These are phyloP conservation scores for Emydocephalus ijimae DNA, from an alignment of 2,113 vertebrate genomes.

Conservation along the genomic window DNA sequence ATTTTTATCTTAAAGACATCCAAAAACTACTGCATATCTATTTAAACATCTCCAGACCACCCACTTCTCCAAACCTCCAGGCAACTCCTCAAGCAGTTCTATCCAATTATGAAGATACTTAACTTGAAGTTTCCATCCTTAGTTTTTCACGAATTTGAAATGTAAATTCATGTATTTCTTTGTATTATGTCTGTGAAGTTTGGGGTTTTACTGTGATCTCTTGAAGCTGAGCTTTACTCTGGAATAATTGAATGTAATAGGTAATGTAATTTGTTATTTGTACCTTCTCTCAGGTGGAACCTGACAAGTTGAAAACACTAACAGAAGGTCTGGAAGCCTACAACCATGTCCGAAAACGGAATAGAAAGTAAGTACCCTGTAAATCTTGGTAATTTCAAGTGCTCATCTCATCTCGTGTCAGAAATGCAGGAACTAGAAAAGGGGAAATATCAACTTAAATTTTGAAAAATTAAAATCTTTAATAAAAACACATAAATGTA, in stretches of 20 bases:
- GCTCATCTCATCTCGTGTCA: background rate
- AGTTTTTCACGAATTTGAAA: fast-evolving
- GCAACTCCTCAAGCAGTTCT: background rate
- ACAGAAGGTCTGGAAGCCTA: conserved; percentile 95
- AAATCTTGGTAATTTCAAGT: background rate
- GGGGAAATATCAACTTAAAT: background rate
- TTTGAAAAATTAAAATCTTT: background rate
- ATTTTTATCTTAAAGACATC: background rate
- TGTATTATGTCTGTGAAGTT: fast-evolving
- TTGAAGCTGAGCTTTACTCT: fast-evolving
- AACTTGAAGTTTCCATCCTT: background rate
- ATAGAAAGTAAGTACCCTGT: conserved; percentile 86
- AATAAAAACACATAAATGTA: background rate
- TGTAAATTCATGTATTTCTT: background rate
- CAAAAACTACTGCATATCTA: background rate
- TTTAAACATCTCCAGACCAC: background rate
- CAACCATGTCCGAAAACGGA: conserved; percentile 86
- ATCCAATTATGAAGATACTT: background rate
- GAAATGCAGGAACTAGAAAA: background rate
- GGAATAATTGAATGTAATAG: conserved; percentile 55
- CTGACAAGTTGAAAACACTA: conserved; percentile 94
- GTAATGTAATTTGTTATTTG: conserved; percentile 68
- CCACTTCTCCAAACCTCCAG: background rate
- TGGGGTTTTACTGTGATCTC: fast-evolving
- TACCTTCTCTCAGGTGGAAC: conserved; percentile 84